Percentiles rank a stretch among this genome's conserved stretches.
phyloP scores from a whole-genome alignment of 2,797 vertebrate species.

The Acanthiza pusilla region DNA sequence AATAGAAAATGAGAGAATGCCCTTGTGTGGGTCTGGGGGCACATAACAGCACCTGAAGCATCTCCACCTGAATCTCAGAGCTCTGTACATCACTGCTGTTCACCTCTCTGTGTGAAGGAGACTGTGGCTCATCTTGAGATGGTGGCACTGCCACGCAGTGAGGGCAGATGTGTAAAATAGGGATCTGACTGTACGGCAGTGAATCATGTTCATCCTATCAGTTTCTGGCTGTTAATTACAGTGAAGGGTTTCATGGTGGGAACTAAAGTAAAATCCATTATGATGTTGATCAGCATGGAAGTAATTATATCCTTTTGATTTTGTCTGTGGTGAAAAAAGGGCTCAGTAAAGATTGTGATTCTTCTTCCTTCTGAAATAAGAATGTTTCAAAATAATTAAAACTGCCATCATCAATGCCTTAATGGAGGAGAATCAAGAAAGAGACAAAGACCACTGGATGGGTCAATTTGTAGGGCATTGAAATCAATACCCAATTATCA shows the following conservation, averaged over 20 bases:
- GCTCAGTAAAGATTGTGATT: neutral
- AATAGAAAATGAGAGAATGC: neutral
- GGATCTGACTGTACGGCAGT: neutral
- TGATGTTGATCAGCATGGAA: conserved; percentile 24
- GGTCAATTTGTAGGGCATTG: neutral
- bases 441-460: neutral
- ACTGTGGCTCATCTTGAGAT: neutral
- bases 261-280: conserved; percentile 6
- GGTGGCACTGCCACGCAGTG: neutral
- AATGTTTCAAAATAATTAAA: conserved; percentile 12
- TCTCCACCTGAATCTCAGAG: neutral
- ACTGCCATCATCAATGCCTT: neutral
- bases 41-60: rapidly evolving
- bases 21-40: neutral
- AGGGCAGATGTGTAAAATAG: neutral
- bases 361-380: neutral
- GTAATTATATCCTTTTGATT: conserved; percentile 22
- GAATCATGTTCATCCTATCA: neutral
- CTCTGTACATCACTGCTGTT: neutral
- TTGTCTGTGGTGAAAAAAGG: neutral
- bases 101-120: no score
- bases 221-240: conserved; percentile 30
- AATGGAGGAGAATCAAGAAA: neutral
- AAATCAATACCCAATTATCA: conserved; percentile 40
- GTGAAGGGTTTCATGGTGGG: neutral